phyloP scores from a whole-genome alignment of 2,797 vertebrate genomes.

The Margarornis squamiger region DNA sequence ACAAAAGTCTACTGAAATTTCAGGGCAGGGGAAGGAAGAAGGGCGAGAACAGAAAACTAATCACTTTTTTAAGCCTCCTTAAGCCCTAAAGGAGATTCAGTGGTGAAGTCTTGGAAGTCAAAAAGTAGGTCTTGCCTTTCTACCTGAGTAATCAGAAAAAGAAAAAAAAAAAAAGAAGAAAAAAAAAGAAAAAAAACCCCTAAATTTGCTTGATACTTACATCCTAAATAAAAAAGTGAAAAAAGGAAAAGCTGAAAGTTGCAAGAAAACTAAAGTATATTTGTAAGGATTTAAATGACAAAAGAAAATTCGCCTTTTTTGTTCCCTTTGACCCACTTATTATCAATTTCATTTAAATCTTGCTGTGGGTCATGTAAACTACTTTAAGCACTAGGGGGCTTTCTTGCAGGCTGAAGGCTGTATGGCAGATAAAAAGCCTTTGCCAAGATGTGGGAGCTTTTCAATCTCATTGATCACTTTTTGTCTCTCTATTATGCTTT shows the following conservation, averaged over 20 bases:
- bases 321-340: background rate
- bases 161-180: background rate
- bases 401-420: background rate
- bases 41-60: background rate
- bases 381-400: background rate
- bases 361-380: background rate
- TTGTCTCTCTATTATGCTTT: background rate
- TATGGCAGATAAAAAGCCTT: background rate
- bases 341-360: background rate
- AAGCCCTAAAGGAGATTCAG: background rate
- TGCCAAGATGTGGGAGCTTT: background rate
- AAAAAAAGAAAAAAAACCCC: no score
- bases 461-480: background rate
- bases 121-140: slow-evolving; percentile 3
- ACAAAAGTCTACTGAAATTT: slow-evolving; percentile 29
- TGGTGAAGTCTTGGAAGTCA: background rate
- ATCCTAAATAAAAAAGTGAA: background rate
- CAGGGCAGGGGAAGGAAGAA: background rate
- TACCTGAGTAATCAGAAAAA: background rate
- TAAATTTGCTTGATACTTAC: background rate
- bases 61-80: background rate
- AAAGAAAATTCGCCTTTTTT: background rate
- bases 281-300: background rate
- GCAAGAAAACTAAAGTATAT: background rate
- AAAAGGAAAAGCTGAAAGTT: background rate